Evolutionary conservation across 2,797 vertebrate genomes (phyloP).

Genomic region (Synanceia verrucosa): DNA sequence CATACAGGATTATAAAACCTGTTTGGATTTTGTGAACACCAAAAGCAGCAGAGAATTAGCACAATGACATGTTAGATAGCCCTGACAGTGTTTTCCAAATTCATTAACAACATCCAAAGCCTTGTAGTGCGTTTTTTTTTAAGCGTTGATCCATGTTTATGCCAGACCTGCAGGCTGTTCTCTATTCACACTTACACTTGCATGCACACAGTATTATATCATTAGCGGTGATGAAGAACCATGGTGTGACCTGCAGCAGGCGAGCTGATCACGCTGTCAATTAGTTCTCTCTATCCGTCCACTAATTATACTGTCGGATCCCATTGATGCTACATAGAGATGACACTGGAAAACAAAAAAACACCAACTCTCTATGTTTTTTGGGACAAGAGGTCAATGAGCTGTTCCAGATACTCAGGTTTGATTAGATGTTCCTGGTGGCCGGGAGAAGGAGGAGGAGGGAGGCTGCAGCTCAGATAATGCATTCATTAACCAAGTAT

Average conservation of each 20-base stretch:
- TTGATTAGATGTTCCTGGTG: constrained; percentile 47
- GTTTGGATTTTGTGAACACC: constrained; percentile 3
- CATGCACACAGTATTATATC: constrained; percentile 43
- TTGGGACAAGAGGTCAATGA: constrained; percentile 54
- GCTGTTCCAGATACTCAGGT: constrained; percentile 41
- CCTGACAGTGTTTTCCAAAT: neutral
- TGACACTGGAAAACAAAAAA: constrained; percentile 27
- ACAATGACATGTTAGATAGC: neutral
- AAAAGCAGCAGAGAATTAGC: neutral
- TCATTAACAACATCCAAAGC: neutral
- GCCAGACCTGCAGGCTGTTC: neutral
- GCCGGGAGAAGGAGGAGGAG: neutral
- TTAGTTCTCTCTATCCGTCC: constrained; percentile 47
- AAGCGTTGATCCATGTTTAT: neutral
- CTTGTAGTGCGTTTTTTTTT: neutral
- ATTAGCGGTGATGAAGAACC: constrained; percentile 67
- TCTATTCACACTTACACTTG: constrained; percentile 11
- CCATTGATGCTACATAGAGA: constrained; percentile 38
- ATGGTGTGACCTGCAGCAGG: constrained; percentile 56
- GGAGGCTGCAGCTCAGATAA: neutral
- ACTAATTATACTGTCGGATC: constrained; percentile 68
- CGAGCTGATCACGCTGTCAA: constrained; percentile 60
- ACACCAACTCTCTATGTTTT: constrained; percentile 42
- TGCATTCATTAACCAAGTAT: no score
- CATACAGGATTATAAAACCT: constrained; percentile 32